A percentile compares a stretch with the other conserved stretches of the same genome.
Conservation (phyloP, 2,113 vertebrate genomes). For the Eubucco bourcierii region DNA sequence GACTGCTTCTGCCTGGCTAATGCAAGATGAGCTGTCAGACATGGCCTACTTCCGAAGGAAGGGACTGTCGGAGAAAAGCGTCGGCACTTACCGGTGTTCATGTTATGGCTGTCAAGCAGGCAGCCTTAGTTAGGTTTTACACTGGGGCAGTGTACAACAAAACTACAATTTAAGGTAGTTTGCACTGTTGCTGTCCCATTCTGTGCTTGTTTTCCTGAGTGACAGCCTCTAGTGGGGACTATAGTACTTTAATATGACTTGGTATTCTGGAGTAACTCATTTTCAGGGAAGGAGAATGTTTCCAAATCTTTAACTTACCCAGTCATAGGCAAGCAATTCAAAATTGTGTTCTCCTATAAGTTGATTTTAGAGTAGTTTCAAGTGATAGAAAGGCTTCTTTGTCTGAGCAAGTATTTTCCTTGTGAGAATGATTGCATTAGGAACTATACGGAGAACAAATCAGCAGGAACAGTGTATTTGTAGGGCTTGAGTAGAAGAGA, state of each 20-base stretch:
- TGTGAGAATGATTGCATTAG: background rate
- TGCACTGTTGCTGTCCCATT: background rate
- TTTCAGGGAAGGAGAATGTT: background rate
- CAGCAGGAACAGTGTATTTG: background rate
- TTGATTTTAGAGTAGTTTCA: background rate
- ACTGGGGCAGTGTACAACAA: background rate
- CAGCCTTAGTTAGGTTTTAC: conserved; percentile 34
- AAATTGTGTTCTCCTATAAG: background rate
- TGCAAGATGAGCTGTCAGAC: conserved; percentile 5
- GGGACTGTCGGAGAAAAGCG: background rate
- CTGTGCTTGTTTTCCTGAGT: background rate
- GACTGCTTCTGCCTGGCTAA: conserved; percentile 8
- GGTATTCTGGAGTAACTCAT: background rate
- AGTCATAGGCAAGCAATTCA: background rate
- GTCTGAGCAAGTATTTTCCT: background rate
- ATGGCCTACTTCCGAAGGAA: conserved; percentile 30
- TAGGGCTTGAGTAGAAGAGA: background rate
- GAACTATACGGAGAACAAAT: background rate
- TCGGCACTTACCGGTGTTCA: rapidly evolving
- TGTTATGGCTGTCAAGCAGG: background rate
- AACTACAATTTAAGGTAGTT: background rate
- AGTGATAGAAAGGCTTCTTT: background rate
- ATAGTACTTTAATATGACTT: rapidly evolving
- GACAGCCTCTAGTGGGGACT: background rate
- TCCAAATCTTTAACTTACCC: background rate